Percentiles rank a stretch among this genome's conserved stretches.
Conservation (phyloP, 2,797 vertebrate genomes). For the Enteromius trimaculatus region DNA sequence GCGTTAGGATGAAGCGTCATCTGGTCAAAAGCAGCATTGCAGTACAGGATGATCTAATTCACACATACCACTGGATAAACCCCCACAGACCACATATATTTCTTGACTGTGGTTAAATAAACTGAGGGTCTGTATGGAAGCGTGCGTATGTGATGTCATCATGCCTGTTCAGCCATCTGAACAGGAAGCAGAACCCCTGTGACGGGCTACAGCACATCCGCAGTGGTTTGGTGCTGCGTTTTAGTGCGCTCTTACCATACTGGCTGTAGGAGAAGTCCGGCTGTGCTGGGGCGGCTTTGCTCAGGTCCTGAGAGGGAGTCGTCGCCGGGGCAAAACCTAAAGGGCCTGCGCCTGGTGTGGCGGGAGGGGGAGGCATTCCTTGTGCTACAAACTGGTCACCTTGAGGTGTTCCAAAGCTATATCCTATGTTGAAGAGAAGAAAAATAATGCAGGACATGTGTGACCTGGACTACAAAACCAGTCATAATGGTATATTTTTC, state of each 20-base stretch:
- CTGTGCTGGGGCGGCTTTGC: conserved; percentile 94
- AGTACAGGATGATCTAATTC: conserved; percentile 85
- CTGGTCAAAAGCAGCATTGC: conserved; percentile 69
- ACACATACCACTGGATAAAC: conserved; percentile 66
- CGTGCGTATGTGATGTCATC: conserved; percentile 73
- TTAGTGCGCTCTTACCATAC: conserved; percentile 81
- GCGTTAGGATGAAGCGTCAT: conserved; percentile 52
- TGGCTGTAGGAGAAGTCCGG: conserved; percentile 97
- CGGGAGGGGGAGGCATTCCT: conserved; percentile 92
- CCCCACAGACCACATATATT: conserved; percentile 12
- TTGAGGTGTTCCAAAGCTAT: conserved; percentile 93
- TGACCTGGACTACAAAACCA: too few relatives aligned
- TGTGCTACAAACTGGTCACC: conserved; percentile 96
- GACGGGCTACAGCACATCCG: conserved; percentile 59
- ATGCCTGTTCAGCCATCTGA: conserved; percentile 73
- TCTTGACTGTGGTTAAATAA: background rate
- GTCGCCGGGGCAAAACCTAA: conserved; percentile 93
- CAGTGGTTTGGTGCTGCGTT: conserved; percentile 51
- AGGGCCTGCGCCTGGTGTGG: conserved; percentile 90
- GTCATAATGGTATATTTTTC: too few relatives aligned
- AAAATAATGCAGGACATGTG: background rate
- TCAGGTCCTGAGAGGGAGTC: conserved; percentile 97
- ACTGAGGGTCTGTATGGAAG: conserved; percentile 62
- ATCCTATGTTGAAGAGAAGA: conserved; percentile 77
- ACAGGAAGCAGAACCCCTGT: conserved; percentile 63